A percentile compares a stretch with the other conserved stretches of the same genome.
Conservation (phyloP, 1,140 invertebrate species). For the Piezodorus guildinii region DNA sequence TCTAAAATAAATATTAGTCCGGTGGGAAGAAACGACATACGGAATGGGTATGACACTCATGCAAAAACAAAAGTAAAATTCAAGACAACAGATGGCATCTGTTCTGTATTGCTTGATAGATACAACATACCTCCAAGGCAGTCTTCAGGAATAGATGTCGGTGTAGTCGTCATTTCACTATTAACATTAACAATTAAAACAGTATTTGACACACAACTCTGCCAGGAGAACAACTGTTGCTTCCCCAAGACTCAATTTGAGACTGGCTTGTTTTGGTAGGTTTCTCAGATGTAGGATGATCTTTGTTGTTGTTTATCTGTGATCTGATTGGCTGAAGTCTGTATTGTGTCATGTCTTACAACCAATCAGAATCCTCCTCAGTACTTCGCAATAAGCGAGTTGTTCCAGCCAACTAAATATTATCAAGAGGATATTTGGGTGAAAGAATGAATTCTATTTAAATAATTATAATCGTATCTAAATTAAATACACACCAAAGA, state of each 20-base stretch:
- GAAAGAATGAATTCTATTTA: no score
- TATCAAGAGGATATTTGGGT: no score
- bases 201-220: not conserved
- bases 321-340: not conserved
- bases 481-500: no score
- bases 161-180: constrained; percentile 15
- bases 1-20: no score
- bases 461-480: no score
- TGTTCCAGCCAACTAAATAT: no score
- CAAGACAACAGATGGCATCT: not conserved
- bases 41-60: no score
- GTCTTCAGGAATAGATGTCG: constrained; percentile 17
- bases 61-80: no score
- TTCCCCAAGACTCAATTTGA: not conserved
- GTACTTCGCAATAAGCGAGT: not conserved
- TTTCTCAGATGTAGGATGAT: not conserved
- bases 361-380: not conserved
- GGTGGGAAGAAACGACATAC: no score
- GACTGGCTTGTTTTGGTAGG: constrained; percentile 3
- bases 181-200: not conserved
- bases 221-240: not conserved
- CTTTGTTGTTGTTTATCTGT: constrained; percentile 18
- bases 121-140: constrained; percentile 11
- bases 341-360: not conserved
- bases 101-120: not conserved